Evolutionary conservation across 2,113 vertebrate genomes (phyloP), one percentile per base, ranked within the genome.

Genomic region (Neomonachus schauinslandi): DNA sequence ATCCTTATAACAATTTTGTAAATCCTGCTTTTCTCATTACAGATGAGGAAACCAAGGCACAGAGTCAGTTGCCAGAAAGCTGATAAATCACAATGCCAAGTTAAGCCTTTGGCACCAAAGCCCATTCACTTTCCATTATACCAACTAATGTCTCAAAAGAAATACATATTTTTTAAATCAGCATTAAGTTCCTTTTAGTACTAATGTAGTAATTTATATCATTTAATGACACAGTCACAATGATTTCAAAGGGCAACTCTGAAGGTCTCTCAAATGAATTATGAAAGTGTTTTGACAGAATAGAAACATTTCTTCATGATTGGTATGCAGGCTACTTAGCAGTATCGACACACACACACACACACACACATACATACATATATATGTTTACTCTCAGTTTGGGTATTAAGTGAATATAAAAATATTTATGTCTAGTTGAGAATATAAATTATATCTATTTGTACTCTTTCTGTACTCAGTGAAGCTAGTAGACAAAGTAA

Each of bases 131-230:
- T 97, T 42, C 51, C 24, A 39, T 86, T 98, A 61, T 0, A 83
- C 18, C n/a, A 91, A 36, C 33, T 31, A 61, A 61, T 12, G 61
- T 4, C 39, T 77, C 33, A 72, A 74, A 9, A 74, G 6, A 88
- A 72, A 83, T 65, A 28, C 77, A 42, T 42, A 42, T 55, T 94
- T 80, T 53, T 74, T 79, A 13, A 74, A 72, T 42, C 28, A 95
- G 63, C 12, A 92, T 59, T 33, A 87, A 81, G 21, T 76, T 90
- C 86, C 46, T 95, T 97, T 96, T 69, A 79, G 19, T 61, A 85
- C 18, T 93, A 65, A 91, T 93, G 7, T 79, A 22, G 53, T 57
- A 61, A 96, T 81, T 95, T 94, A 72, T 65, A 88, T 91, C 22
- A 49, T 26, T 93, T 36, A 91, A 65, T 22, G 8, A 36, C 49